Evolutionary conservation across 2,888 invertebrate species (phyloP).

Genomic region (Pinctada fucata): DNA sequence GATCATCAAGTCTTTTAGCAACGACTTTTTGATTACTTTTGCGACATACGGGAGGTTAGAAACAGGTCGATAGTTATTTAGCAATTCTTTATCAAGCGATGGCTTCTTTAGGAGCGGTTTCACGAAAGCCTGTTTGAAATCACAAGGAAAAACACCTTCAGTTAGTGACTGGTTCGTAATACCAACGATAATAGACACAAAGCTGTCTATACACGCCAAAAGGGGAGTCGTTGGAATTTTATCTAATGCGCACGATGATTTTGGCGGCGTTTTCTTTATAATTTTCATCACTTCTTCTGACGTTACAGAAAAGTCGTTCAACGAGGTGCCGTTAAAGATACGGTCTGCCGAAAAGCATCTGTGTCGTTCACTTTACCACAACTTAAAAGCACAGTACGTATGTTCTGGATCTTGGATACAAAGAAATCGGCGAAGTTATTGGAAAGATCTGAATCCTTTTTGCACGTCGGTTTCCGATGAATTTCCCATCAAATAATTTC

Average conservation of each 20-base stretch:
- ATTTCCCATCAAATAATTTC: not conserved
- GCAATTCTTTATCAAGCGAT: conserved; percentile 1
- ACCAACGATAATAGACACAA: conserved; percentile 9
- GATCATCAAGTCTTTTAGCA: not conserved
- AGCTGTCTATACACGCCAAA: conserved; percentile 1
- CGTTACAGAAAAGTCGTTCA: not conserved
- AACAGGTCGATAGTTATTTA: conserved; percentile 26
- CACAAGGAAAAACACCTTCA: not conserved
- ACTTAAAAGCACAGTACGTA: not conserved
- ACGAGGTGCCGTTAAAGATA: not conserved
- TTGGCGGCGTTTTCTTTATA: not conserved
- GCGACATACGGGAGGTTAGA: conserved; percentile 19
- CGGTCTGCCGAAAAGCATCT: not conserved
- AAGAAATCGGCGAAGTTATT: conserved; percentile 14
- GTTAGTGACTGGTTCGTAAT: conserved; percentile 17
- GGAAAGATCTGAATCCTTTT: not conserved
- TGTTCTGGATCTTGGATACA: not conserved
- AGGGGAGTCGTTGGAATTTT: conserved; percentile 3
- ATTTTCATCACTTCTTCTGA: conserved; percentile 21
- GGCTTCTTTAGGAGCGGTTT: conserved; percentile 16
- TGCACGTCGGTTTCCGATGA: not conserved
- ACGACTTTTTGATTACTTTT: not conserved
- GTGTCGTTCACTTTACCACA: not conserved
- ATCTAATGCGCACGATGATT: conserved; percentile 24
- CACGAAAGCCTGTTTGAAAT: conserved; percentile 16